These are phyloP conservation scores for Enteromius afrohamiltoni DNA, from an alignment of 2,797 vertebrate species.

Conservation along the genomic window DNA sequence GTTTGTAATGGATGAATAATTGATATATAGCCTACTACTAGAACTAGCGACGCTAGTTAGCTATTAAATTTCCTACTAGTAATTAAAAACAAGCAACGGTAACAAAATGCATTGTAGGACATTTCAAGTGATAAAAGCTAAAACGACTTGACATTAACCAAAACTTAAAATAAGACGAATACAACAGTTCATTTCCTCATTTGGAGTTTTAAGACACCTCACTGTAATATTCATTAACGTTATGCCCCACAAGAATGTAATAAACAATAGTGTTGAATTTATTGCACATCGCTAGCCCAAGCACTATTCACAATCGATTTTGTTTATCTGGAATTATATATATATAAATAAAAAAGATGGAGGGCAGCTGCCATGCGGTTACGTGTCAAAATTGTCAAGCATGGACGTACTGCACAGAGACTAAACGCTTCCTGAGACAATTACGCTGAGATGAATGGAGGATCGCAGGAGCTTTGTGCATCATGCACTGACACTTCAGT, in stretches of 20 bases:
- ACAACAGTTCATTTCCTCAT: not conserved
- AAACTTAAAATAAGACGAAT: not conserved
- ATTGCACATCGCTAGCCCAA: not conserved
- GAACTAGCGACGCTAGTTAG: not conserved
- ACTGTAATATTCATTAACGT: not conserved
- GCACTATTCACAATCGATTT: not conserved
- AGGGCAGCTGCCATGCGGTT: slow-evolving; percentile 31
- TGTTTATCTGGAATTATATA: not conserved
- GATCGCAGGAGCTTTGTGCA: not conserved
- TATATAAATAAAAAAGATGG: not conserved
- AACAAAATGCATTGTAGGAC: too few species aligned
- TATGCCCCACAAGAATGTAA: not conserved
- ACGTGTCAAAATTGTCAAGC: slow-evolving; percentile 44
- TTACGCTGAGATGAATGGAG: slow-evolving; percentile 13
- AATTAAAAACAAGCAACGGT: not conserved
- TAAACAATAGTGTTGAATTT: not conserved
- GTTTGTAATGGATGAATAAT: not conserved
- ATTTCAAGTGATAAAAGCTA: not conserved
- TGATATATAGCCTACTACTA: not conserved
- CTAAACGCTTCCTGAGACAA: slow-evolving; percentile 39
- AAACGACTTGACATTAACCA: not conserved
- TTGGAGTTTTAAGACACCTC: not conserved
- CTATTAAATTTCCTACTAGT: not conserved
- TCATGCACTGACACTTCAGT: not conserved
- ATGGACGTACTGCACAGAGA: slow-evolving; percentile 1